Conservation (phyloP, 2,113 vertebrate genomes). For the Cervus canadensis region DNA sequence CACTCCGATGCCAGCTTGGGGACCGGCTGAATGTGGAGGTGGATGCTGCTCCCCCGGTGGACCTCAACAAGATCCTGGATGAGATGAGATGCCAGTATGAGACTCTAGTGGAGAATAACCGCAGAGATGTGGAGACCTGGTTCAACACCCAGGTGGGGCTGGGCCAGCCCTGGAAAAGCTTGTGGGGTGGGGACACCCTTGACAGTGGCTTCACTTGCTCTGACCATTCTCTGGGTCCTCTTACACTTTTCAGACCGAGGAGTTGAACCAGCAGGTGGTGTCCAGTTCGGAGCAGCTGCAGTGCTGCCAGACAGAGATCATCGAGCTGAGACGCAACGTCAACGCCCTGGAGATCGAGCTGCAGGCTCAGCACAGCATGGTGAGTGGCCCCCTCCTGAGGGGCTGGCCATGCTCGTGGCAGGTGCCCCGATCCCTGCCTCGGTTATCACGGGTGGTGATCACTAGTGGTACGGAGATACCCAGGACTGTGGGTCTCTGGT, state of each 20-base stretch:
- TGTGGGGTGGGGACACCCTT: slow-evolving; percentile 63
- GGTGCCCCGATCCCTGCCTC: neutral
- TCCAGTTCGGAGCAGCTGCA: slow-evolving; percentile 76
- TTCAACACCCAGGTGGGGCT: slow-evolving; percentile 84
- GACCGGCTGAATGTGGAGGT: slow-evolving; percentile 89
- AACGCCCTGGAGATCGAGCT: slow-evolving; percentile 81
- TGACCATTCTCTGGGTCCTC: neutral
- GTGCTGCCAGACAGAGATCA: slow-evolving; percentile 74
- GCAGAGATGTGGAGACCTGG: slow-evolving; percentile 83
- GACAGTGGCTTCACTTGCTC: slow-evolving; percentile 35
- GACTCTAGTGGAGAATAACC: slow-evolving; percentile 74
- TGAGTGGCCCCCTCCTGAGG: slow-evolving; percentile 1
- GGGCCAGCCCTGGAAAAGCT: slow-evolving; percentile 68
- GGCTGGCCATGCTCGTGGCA: rapidly evolving
- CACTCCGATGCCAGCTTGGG: slow-evolving; percentile 85
- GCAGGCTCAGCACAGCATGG: slow-evolving; percentile 77
- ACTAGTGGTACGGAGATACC: neutral
- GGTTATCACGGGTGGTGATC: rapidly evolving
- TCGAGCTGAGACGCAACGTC: slow-evolving; percentile 65
- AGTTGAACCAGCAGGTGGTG: slow-evolving; percentile 75
- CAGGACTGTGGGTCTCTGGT: neutral
- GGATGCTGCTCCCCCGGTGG: slow-evolving; percentile 80
- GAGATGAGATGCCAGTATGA: slow-evolving; percentile 88
- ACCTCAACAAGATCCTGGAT: slow-evolving; percentile 78
- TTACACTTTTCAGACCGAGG: slow-evolving; percentile 56